Conservation (phyloP, 2,888 invertebrate species). For the Hypsopygia costalis region DNA sequence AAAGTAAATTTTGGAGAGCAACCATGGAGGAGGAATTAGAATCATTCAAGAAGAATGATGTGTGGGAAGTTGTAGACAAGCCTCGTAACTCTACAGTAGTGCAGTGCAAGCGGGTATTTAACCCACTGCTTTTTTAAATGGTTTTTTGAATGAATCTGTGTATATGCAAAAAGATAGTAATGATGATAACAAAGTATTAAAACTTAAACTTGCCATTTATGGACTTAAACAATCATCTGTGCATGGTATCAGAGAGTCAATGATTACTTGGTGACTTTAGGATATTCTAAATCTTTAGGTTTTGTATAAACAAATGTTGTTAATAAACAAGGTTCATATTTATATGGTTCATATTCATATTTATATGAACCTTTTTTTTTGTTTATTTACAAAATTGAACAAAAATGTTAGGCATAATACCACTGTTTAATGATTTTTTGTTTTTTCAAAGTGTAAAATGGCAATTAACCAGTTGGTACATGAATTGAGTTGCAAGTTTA, state of each 20-base stretch:
- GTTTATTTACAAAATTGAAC: conserved; percentile 21
- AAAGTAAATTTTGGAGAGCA: conserved; percentile 9
- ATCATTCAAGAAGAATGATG: conserved; percentile 16
- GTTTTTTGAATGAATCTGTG: conserved; percentile 15
- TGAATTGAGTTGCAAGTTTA: too few relatives aligned
- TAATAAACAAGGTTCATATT: too few relatives aligned
- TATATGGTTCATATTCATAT: too few relatives aligned
- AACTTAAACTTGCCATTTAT: conserved; percentile 23
- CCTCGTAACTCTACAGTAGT: conserved; percentile 9
- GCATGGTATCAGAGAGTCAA: conserved; percentile 22
- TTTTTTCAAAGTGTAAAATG: not conserved
- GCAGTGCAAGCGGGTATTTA: conserved; percentile 14
- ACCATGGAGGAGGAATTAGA: conserved; percentile 16
- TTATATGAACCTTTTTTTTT: conserved; percentile 24
- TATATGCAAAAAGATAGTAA: conserved; percentile 20
- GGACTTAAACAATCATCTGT: conserved; percentile 25
- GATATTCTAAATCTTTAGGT: conserved; percentile 19
- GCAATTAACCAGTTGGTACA: too few relatives aligned
- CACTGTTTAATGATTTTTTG: conserved; percentile 24
- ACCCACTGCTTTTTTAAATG: conserved; percentile 19
- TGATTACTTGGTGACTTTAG: conserved; percentile 14
- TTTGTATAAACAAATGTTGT: too few relatives aligned
- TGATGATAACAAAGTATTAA: too few relatives aligned
- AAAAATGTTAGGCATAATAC: conserved; percentile 10
- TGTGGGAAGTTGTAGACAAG: conserved; percentile 14